Conservation (phyloP, 1,140 invertebrate genomes). For the Pristionchus pacificus region DNA sequence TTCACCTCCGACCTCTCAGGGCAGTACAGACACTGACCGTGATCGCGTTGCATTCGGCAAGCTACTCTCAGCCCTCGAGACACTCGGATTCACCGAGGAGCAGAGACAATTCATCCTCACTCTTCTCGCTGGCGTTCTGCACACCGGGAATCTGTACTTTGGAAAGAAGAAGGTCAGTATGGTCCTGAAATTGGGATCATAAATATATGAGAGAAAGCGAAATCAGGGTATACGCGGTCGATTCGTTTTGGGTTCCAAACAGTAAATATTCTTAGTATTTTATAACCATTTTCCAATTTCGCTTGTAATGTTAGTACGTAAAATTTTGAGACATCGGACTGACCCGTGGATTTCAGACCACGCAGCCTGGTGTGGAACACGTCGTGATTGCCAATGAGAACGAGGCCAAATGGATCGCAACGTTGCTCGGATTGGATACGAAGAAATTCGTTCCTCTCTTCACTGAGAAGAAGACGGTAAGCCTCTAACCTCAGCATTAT, state of each 20-base stretch:
- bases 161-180: constrained; percentile 2
- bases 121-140: constrained; percentile 21
- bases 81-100: constrained; percentile 26
- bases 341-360: constrained; percentile 7
- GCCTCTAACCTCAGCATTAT: background rate
- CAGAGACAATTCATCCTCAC: constrained; percentile 18
- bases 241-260: no score
- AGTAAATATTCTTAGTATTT: no score
- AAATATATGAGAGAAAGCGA: no score
- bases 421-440: constrained; percentile 18
- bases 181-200: no score
- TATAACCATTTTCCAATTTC: no score
- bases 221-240: no score
- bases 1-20: no score
- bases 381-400: constrained; percentile 18
- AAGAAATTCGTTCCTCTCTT: constrained; percentile 5
- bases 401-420: constrained; percentile 26
- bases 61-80: constrained; percentile 10
- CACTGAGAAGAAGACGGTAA: constrained; percentile 14
- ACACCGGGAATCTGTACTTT: constrained; percentile 29
- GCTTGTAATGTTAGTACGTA: no score
- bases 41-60: constrained; percentile 8
- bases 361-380: constrained; percentile 7
- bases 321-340: no score
- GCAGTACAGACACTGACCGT: constrained; percentile 3